phyloP scores from a whole-genome alignment of 2,888 invertebrate genomes.

The Spodoptera littoralis region DNA sequence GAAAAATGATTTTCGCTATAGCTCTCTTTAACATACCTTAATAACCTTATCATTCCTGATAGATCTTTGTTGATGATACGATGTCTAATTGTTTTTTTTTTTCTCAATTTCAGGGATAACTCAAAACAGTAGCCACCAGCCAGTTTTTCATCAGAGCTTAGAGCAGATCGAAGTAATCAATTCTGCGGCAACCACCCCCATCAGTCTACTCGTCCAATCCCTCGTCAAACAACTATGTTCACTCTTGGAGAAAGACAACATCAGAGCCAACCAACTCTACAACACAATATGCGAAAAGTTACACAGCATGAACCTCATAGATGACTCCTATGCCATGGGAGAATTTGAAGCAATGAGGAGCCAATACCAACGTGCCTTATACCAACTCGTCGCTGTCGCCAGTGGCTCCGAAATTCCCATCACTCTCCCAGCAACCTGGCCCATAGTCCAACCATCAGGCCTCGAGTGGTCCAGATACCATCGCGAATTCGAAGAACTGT shows the following conservation, averaged over 20 bases:
- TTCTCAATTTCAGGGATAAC: constrained; percentile 73
- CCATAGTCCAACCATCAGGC: constrained; percentile 84
- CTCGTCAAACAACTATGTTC: constrained; percentile 91
- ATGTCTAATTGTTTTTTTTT: constrained; percentile 14
- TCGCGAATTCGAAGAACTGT: constrained; percentile 91
- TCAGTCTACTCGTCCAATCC: constrained; percentile 92
- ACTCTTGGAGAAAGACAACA: constrained; percentile 89
- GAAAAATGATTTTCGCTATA: too few species aligned
- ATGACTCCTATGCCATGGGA: constrained; percentile 91
- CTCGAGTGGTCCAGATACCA: constrained; percentile 91
- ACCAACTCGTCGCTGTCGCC: constrained; percentile 90
- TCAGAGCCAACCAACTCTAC: constrained; percentile 89
- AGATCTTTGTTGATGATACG: too few species aligned
- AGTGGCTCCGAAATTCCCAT: constrained; percentile 87
- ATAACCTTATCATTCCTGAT: too few species aligned
- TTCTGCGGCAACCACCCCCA: constrained; percentile 87
- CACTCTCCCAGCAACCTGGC: constrained; percentile 85
- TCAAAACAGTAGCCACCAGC: constrained; percentile 73
- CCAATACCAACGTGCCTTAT: constrained; percentile 91
- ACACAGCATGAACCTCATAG: constrained; percentile 91
- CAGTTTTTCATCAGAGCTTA: constrained; percentile 73
- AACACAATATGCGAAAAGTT: constrained; percentile 91
- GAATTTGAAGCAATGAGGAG: constrained; percentile 92
- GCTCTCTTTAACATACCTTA: too few species aligned
- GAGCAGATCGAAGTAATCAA: constrained; percentile 80